Base-by-base conservation (phyloP, 1,140 invertebrate genomes). In the Oryctes rhinoceros region DNA sequence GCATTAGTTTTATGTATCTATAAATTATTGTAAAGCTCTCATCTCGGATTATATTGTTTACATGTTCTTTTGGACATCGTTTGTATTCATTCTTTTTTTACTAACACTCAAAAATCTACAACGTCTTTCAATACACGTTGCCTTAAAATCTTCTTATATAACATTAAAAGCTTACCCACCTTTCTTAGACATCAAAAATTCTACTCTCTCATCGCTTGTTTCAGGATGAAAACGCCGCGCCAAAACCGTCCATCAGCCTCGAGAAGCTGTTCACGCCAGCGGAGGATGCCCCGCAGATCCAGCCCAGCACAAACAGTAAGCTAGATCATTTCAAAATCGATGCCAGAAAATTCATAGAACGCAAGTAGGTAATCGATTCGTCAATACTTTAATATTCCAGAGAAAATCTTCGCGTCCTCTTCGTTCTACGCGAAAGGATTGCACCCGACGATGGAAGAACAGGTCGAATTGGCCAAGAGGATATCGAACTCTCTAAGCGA, bases 381-480 rank as follows among this genome's bases (percentile, higher is more conserved):
- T 39, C 7, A 4, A 3, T 3, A 39, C 7, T 39, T 39, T 39
- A 39, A 44, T 1, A 44, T 44, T 90, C 39, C 89, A 97, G 96
- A 95, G 87, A 97, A 97, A 89, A 93, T 96, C 87, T 98, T 94
- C 88, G 93, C 96, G 13, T 97, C 96, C 67, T 98, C 97, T 15
- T 95, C 96, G 83, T 99, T 98, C 91, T 99, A 98, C 88, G 93
- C 95, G 15, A 92, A 94, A 30, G 92, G 93, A 49, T 90, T 93
- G 44, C 97, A 98, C 88, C 97, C 97, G 1, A 98, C 97, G 0
- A 94, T 99, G 78, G 96, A 98, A 86, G 97, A 99, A 87, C 97
- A 99, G 89, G 96, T 98, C 85, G 93, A 96, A 86, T 90, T 98
- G 79, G 97, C 96, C 62, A 91, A 95, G 65, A 92, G 94, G 86